Conservation (phyloP, 2,888 invertebrate species). For the Temnothorax ravouxi region DNA sequence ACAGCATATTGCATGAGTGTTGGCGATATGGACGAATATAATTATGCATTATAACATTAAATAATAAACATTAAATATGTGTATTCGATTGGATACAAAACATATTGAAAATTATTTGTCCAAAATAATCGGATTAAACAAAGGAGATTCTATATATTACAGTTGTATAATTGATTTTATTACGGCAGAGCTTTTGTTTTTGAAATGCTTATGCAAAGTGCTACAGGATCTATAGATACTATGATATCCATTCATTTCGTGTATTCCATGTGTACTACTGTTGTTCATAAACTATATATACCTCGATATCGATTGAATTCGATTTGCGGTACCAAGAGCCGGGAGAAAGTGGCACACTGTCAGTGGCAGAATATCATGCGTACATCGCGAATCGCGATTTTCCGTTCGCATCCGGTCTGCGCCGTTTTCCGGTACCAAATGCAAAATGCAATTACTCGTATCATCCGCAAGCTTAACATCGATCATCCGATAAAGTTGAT, state of each 20-base stretch:
- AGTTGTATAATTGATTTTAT: neutral
- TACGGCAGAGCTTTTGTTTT: neutral
- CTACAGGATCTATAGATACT: neutral
- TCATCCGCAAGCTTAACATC: slow-evolving; percentile 29
- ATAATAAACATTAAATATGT: neutral
- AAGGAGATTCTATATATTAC: neutral
- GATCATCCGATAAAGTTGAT: slow-evolving; percentile 38
- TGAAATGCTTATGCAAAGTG: neutral
- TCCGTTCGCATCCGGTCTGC: slow-evolving; percentile 11
- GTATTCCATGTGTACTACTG: neutral
- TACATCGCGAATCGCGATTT: neutral
- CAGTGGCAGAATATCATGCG: neutral
- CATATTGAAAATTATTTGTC: neutral
- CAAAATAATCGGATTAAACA: neutral
- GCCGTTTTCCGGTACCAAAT: slow-evolving; percentile 15
- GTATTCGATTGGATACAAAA: neutral
- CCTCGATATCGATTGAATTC: neutral
- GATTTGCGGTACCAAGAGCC: neutral
- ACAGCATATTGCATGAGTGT: neutral
- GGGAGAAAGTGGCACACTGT: slow-evolving; percentile 12
- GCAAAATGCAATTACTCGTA: slow-evolving; percentile 41
- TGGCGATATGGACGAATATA: neutral
- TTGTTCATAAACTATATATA: neutral
- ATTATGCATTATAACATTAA: neutral
- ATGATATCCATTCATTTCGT: neutral